Percentiles rank a stretch among this genome's conserved stretches.
Conservation (phyloP, 2,888 invertebrate species). For the Tanaodytes sp. region DNA sequence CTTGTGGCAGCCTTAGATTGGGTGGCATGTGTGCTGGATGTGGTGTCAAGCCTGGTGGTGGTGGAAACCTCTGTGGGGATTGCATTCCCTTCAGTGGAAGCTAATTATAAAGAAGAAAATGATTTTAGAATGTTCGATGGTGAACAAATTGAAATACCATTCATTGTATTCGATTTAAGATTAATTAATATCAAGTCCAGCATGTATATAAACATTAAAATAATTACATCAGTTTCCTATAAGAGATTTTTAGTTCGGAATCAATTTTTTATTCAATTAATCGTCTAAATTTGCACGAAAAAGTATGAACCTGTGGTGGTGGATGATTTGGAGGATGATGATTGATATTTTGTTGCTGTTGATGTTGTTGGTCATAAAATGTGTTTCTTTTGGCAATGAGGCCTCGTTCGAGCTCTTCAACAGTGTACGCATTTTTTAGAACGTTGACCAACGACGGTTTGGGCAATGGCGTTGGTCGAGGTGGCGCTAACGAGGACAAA, state of each 20-base stretch:
- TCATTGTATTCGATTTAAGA: no score
- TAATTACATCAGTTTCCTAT: no score
- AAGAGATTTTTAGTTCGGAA: no score
- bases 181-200: no score
- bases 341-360: constrained; percentile 57
- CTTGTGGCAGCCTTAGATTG: constrained; percentile 73
- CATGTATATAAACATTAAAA: no score
- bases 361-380: constrained; percentile 14
- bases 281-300: no score
- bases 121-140: no score
- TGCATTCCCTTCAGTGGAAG: constrained; percentile 64
- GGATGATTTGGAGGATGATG: constrained; percentile 60
- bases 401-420: constrained; percentile 82
- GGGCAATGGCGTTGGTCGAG: constrained; percentile 45
- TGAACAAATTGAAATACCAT: no score
- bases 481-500: constrained; percentile 61
- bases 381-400: constrained; percentile 75
- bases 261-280: no score
- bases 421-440: constrained; percentile 80
- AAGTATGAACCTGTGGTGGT: constrained; percentile 52
- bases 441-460: constrained; percentile 57
- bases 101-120: constrained; percentile 4
- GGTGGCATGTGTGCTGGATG: constrained; percentile 72
- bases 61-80: constrained; percentile 70
- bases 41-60: constrained; percentile 71